Base-by-base conservation (phyloP, 2,113 vertebrate species). In the Pedionomus torquatus region DNA sequence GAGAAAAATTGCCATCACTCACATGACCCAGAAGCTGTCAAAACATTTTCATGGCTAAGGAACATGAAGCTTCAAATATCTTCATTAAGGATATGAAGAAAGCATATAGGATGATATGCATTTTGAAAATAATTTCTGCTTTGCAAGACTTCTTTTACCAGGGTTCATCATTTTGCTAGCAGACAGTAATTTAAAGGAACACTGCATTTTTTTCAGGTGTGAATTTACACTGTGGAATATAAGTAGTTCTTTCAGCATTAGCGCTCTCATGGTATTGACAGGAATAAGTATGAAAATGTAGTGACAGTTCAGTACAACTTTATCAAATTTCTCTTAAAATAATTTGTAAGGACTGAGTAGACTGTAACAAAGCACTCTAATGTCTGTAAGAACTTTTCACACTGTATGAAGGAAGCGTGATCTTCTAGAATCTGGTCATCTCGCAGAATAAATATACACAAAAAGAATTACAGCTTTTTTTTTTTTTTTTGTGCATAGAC, bases 101-200 rank as follows among this genome's bases (percentile, higher is more conserved):
- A 85, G n/a, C 7, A n/a, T 28, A 46, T 2, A 57, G n/a, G 14
- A 31, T 72, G 19, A 60, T 49, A 31, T 0, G 0, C 19, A 13
- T 51, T 86, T 77, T 10, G 3, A 41, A 61, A 78, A 31, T 43
- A 26, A 44, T 57, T 83, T 66, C 7, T 83, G 13, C 39, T 75
- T 68, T 89, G n/a, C 37, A 49, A 76, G 20, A 33, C 20, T 82
- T 80, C 43, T 48, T 13, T 65, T 44, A 1, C 31, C 63, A 7
- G 28, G 6, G 23, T 49, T 64, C 3, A 4, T 80, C 39, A 33
- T 87, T 80, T 80, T 72, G 25, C 46, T 83, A 11, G 23, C 12
- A 52, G 37, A 11, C 33, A 48, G 30, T 7, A 71, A 10, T 49
- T 83, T 70, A 41, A 78, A 60, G 52, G 16, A 49, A 37, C 26